Conservation (phyloP, 1,140 invertebrate species). For the Drosophila lacertosa region DNA sequence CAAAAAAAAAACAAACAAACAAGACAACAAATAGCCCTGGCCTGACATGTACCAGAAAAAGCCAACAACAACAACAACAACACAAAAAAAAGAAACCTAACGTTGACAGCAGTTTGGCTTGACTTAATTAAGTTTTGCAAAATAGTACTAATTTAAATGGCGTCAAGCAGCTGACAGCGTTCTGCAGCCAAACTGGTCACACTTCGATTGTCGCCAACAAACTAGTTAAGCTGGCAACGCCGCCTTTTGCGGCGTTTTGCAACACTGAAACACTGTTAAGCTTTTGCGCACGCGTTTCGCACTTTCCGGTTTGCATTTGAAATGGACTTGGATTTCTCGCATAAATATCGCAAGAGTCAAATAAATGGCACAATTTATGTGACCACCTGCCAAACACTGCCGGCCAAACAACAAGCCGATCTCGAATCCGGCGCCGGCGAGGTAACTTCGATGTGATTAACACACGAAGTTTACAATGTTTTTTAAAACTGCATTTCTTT, state of each 20-base stretch:
- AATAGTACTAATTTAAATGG: too few species aligned
- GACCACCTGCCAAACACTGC: conserved; percentile 1
- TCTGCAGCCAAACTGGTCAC: too few species aligned
- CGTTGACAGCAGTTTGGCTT: conserved; percentile 2
- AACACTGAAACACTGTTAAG: not conserved
- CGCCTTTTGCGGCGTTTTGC: not conserved
- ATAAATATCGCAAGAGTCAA: conserved; percentile 32
- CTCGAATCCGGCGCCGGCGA: conserved; percentile 49
- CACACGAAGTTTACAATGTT: too few species aligned
- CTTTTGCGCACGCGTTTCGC: conserved; percentile 20
- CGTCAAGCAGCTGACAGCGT: not conserved
- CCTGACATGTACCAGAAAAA: conserved; percentile 52
- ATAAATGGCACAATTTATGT: conserved; percentile 55
- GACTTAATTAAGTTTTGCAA: not conserved
- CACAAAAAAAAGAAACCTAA: conserved; percentile 12
- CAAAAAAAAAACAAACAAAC: conserved; percentile 43
- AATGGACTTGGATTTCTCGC: conserved; percentile 19
- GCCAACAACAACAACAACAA: conserved; percentile 1
- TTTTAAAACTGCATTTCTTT: not conserved
- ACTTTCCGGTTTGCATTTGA: not conserved
- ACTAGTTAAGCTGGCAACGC: not conserved
- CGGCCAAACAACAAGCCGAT: not conserved
- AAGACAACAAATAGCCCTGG: conserved; percentile 29
- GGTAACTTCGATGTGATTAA: conserved; percentile 21
- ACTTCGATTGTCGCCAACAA: too few species aligned